Evolutionary conservation across 2,888 invertebrate species (phyloP), one percentile per base, ranked within the genome.

Genomic region (Notodonta ziczac): DNA sequence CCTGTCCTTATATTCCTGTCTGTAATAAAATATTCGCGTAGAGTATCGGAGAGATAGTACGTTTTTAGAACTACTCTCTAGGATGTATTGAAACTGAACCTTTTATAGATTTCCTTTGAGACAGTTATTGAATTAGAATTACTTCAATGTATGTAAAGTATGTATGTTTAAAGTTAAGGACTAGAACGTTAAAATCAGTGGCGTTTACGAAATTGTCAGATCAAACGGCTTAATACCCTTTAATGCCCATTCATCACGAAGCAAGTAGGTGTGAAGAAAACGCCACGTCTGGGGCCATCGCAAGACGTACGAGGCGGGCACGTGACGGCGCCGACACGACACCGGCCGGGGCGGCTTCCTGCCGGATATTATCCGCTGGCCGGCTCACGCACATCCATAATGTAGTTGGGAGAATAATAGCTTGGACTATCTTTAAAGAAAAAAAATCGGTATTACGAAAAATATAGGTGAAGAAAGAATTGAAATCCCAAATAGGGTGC

Each of bases 281-380:
- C 71, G 69, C 58, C 56, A 67, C 65, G 70, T 61, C 58, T 14
- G 7, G 66, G 63, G 66, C 63, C 69, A 63, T 59, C 60, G 53
- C 65, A 71, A 70, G 76, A 76, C 76, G 72, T 72, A 76, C 67
- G 74, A 73, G 74, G 62, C 56, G 56, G 60, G 74, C 63, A 69
- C 74, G 74, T 74, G 74, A 66, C 54, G 54, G 13, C 13, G 35
- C 35, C 32, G 35, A 35, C 40, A 60, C 61, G 64, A 63, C 67
- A 68, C 16, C 52, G 51, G 24, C 10, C 51, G 14, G 39, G 54
- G 39, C 39, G 54, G 8, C 77, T 79, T 82, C 82, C 81, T 76
- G 58, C 73, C 84, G 84, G 84, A 84, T 81, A 84, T 85, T 83
- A 83, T 75, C 60, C 74, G 60, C 70, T 81, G 80, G 79, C 82